phyloP scores from a whole-genome alignment of 2,888 invertebrate species.

The Chydorus sphaericus region DNA sequence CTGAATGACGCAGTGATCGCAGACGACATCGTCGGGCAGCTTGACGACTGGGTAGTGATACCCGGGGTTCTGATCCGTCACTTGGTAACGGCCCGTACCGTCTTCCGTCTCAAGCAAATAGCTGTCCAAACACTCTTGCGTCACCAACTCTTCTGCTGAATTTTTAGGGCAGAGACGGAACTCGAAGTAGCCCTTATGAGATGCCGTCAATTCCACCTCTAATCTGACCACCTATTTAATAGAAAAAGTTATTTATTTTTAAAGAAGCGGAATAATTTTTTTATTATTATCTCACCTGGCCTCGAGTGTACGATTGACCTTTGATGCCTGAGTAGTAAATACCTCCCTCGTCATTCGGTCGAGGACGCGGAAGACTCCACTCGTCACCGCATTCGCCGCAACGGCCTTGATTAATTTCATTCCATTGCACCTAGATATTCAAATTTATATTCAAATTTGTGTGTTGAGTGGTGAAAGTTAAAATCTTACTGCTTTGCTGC shows the following conservation, averaged over 20 bases:
- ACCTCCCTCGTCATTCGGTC: slow-evolving; percentile 31
- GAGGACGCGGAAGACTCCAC: slow-evolving; percentile 26
- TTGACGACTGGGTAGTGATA: slow-evolving; percentile 23
- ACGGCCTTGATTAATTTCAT: slow-evolving; percentile 22
- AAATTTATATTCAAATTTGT: not conserved
- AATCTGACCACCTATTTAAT: slow-evolving; percentile 12
- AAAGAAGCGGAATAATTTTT: not conserved
- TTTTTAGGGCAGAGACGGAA: slow-evolving; percentile 19
- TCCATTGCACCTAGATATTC: slow-evolving; percentile 6
- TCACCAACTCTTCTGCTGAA: slow-evolving; percentile 28
- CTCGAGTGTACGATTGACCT: slow-evolving; percentile 17
- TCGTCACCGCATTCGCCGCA: slow-evolving; percentile 32
- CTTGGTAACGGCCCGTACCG: not conserved
- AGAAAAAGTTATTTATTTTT: slow-evolving; percentile 21
- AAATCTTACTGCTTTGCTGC: slow-evolving; percentile 28
- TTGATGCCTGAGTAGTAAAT: slow-evolving; percentile 29
- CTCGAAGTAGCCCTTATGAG: slow-evolving; percentile 25
- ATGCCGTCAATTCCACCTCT: slow-evolving; percentile 29
- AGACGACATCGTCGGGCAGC: slow-evolving; percentile 34
- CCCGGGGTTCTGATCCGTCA: not conserved
- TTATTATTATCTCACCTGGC: slow-evolving; percentile 17
- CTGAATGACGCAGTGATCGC: slow-evolving; percentile 38
- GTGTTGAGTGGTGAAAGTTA: not conserved
- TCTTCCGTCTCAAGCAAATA: slow-evolving; percentile 19
- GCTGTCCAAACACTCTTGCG: slow-evolving; percentile 36